Evolutionary conservation across 2,113 vertebrate species (phyloP).

Genomic region (Lathamus discolor): DNA sequence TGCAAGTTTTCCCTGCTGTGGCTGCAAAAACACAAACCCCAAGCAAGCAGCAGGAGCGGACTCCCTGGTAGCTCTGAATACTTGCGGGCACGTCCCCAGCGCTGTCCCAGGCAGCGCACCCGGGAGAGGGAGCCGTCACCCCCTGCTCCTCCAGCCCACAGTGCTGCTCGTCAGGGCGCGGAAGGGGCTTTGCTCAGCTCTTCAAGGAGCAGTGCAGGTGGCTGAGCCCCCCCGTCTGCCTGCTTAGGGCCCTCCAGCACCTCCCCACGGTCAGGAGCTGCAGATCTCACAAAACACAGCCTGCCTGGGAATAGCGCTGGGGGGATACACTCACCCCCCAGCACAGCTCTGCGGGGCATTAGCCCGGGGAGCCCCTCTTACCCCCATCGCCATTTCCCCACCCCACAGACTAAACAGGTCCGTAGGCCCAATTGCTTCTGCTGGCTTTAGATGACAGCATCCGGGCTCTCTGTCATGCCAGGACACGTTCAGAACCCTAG

Average conservation of each 20-base stretch:
- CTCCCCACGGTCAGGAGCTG: rapidly evolving
- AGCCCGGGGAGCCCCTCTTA: not conserved
- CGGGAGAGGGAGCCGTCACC: not conserved
- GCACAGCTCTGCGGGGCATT: not conserved
- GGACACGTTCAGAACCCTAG: rapidly evolving
- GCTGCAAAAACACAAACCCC: not conserved
- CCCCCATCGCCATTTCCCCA: not conserved
- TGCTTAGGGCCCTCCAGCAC: not conserved
- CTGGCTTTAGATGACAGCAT: not conserved
- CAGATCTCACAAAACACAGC: not conserved
- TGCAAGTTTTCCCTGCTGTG: not conserved
- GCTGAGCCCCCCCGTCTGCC: not conserved
- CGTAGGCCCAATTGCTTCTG: not conserved
- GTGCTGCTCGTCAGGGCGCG: rapidly evolving
- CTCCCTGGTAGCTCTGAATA: not conserved
- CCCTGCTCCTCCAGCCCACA: too few species aligned
- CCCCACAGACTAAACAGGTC: not conserved
- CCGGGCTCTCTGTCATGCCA: not conserved
- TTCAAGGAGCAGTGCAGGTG: not conserved
- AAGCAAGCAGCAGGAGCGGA: not conserved
- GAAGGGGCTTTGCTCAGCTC: not conserved
- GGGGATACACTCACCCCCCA: too few species aligned
- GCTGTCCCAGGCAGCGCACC: rapidly evolving
- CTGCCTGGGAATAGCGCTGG: not conserved
- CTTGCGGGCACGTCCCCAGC: rapidly evolving